These are phyloP conservation scores for Leptinotarsa haldemani DNA, from an alignment of 2,888 invertebrate genomes.

Conservation along the genomic window DNA sequence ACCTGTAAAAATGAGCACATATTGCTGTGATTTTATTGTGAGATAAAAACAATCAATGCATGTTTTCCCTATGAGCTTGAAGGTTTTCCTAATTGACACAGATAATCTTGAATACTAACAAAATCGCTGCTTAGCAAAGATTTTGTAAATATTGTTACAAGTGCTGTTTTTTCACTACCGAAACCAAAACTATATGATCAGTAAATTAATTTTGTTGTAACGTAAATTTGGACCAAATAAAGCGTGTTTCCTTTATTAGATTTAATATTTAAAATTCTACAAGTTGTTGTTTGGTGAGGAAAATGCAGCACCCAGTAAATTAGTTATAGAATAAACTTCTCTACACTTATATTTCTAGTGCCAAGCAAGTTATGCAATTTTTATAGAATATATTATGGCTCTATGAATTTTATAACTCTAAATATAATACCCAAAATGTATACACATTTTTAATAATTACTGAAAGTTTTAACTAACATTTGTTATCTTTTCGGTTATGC, in stretches of 20 bases:
- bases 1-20: conserved; percentile 53
- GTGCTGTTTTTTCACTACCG: conserved; percentile 3
- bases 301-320: conserved; percentile 5
- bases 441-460: neutral
- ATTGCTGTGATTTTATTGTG: conserved; percentile 55
- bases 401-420: conserved; percentile 20
- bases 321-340: conserved; percentile 1
- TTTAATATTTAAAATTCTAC: neutral
- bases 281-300: conserved; percentile 4
- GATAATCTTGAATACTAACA: conserved; percentile 14
- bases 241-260: neutral
- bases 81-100: conserved; percentile 5
- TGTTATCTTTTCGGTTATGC: neutral
- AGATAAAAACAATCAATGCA: conserved; percentile 40
- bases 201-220: neutral
- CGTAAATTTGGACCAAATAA: neutral
- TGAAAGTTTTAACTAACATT: neutral
- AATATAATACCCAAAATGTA: neutral
- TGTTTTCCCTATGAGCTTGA: conserved; percentile 40
- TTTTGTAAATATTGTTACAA: neutral
- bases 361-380: conserved; percentile 26
- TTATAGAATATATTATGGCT: conserved; percentile 18
- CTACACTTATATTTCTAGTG: conserved; percentile 22
- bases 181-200: neutral
- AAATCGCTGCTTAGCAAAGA: neutral